Base-by-base conservation (phyloP, 2,888 invertebrate species). In the Rhagophthalmus giganteus region DNA sequence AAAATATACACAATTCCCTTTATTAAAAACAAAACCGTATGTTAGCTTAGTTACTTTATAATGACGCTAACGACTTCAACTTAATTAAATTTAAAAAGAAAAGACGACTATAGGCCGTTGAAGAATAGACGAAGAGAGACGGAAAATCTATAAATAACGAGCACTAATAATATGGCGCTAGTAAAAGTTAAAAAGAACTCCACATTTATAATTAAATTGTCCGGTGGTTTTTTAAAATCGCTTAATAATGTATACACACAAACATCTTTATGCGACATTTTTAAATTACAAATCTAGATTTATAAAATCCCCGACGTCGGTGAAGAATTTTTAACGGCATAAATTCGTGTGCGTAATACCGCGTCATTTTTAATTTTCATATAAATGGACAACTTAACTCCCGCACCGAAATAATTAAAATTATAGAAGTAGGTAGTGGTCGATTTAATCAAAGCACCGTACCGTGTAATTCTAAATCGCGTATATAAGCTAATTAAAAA, bases 11-110 rank as follows among this genome's bases (percentile, higher is more conserved):
- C 8, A 32, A 11, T 38, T 32, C 24, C 38, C 30, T 27, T 33
- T 40, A 34, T 32, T 35, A 42, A 46, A 40, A 47, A 47, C 47
- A 47, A 47, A 51, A 52, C 38, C 34, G 25, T 35, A 12, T 47
- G 45, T 37, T 44, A 42, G 46, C 35, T 47, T 41, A 32, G 32
- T 30, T 45, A 42, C 34, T 54, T 54, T 49, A 49, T 24, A 16
- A 32, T 28, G 55, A 55, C 55, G 27, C 25, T 52, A 47, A 55
- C 44, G 34, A 30, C 52, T 34, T 26, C 25, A 52, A 33, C 39
- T 51, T 55, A 55, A 55, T 55, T 55, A 55, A 55, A 55, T 55
- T 54, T 50, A 54, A 44, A 50, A 34, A 38, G 41, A 34, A 52
- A 47, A 20, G 31, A 50, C 10, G 16, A 31, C 37, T n/a, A 2